Percentiles rank a stretch among this genome's conserved stretches.
These are phyloP conservation scores for Oncorhynchus kisutch DNA, from an alignment of 2,113 vertebrate species.

Conservation along the genomic window DNA sequence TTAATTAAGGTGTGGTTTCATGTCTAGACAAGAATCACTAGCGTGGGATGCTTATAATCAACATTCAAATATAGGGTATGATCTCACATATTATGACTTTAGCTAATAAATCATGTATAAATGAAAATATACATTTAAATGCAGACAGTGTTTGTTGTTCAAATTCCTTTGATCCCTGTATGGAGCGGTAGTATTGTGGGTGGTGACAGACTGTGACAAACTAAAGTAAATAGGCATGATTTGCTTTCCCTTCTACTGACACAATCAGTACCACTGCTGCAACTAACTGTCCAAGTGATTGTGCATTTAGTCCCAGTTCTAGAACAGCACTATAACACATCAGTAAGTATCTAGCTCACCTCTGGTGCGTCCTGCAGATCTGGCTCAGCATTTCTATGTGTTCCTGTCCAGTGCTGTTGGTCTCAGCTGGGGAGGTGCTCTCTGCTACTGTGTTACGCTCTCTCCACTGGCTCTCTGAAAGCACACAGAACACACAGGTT, in stretches of 20 bases:
- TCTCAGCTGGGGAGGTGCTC: constrained; percentile 49
- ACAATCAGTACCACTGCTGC: too few species aligned
- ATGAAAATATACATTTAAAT: too few species aligned
- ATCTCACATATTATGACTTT: background rate
- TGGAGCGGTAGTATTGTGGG: too few species aligned
- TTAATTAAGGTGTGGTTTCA: background rate
- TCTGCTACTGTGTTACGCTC: constrained; percentile 50
- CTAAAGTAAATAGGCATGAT: too few species aligned
- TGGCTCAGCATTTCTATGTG: constrained; percentile 82
- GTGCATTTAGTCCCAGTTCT: too few species aligned
- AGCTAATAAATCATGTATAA: background rate
- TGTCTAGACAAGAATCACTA: background rate
- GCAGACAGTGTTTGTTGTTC: background rate
- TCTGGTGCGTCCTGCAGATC: constrained; percentile 88
- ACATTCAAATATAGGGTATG: background rate
- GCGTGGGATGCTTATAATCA: background rate
- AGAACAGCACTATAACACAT: too few species aligned
- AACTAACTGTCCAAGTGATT: too few species aligned
- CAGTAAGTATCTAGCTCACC: constrained; percentile 66
- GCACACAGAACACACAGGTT: constrained; percentile 23
- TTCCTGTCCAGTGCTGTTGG: constrained; percentile 68
- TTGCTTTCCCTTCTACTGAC: too few species aligned
- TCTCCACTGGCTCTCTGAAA: constrained; percentile 84
- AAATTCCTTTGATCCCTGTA: background rate
- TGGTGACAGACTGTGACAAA: too few species aligned